A percentile compares a stretch with the other conserved stretches of the same genome.
These are phyloP conservation scores for Artibeus jamaicensis DNA, from an alignment of 2,797 vertebrate species.

Conservation along the genomic window DNA sequence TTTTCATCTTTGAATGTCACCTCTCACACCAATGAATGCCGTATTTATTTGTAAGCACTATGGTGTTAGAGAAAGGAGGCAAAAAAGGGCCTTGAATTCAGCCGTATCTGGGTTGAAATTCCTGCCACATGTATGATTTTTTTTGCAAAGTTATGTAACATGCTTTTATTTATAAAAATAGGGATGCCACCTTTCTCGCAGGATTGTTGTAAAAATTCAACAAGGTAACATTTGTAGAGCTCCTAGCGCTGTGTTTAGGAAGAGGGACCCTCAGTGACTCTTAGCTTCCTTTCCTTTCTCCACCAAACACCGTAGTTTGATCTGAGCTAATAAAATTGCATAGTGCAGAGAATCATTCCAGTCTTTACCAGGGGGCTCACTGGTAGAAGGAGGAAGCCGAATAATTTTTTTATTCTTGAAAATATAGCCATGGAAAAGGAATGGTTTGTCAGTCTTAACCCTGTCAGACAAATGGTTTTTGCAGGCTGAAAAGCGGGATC, in stretches of 20 bases:
- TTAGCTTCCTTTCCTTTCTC: background rate
- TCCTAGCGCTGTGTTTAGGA: background rate
- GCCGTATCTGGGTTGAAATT: background rate
- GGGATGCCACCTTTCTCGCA: background rate
- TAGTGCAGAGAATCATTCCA: background rate
- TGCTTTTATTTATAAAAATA: background rate
- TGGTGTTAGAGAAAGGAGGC: background rate
- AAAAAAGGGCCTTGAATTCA: background rate
- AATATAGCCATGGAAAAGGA: background rate
- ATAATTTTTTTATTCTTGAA: background rate
- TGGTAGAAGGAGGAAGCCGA: background rate
- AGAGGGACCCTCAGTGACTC: background rate
- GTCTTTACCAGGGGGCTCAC: background rate
- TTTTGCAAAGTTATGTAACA: background rate
- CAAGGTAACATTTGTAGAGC: background rate
- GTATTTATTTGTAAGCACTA: background rate
- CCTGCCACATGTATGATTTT: background rate
- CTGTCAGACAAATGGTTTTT: background rate
- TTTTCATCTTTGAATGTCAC: background rate
- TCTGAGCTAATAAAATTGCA: background rate
- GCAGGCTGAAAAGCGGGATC: background rate
- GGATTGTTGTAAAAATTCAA: background rate
- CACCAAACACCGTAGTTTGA: background rate
- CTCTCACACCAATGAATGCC: background rate
- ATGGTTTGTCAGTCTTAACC: background rate